phyloP scores from a whole-genome alignment of 92 coral and sea anemone genomes.

The Palythoa heliodiscus region DNA sequence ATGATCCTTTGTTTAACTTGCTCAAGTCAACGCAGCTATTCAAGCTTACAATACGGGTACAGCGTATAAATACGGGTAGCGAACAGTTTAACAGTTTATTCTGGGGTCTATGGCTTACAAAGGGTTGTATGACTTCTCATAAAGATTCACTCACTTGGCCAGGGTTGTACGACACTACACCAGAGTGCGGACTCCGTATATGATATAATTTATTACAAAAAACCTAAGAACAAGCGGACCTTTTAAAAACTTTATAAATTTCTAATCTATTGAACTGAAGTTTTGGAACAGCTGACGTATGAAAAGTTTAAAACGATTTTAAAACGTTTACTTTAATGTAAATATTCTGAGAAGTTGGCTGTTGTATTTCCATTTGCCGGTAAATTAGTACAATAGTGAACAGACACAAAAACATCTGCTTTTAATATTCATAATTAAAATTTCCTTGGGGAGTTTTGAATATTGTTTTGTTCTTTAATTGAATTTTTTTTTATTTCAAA shows the following conservation, averaged over 20 bases:
- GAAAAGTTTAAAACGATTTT: background rate
- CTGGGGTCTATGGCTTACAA: background rate
- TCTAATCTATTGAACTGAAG: no score
- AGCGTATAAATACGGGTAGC: background rate
- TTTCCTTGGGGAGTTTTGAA: background rate
- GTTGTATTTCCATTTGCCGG: background rate
- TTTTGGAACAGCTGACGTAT: no score
- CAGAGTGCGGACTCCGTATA: no score
- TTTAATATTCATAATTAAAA: background rate
- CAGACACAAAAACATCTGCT: background rate
- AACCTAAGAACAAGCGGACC: no score
- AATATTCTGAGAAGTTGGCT: background rate
- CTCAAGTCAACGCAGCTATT: background rate
- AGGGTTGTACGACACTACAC: no score
- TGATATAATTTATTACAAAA: no score
- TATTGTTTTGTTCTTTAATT: background rate
- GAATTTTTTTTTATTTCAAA: background rate
- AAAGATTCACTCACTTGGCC: no score
- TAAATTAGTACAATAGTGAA: background rate
- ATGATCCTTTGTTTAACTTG: background rate
- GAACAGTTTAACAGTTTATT: no score
- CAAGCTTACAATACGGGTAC: background rate
- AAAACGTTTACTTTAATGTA: background rate
- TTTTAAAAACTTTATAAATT: no score
- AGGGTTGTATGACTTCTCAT: background rate